These are phyloP conservation scores for Geopemphigus sp. DNA, from an alignment of 1,140 invertebrate genomes.

Conservation along the genomic window DNA sequence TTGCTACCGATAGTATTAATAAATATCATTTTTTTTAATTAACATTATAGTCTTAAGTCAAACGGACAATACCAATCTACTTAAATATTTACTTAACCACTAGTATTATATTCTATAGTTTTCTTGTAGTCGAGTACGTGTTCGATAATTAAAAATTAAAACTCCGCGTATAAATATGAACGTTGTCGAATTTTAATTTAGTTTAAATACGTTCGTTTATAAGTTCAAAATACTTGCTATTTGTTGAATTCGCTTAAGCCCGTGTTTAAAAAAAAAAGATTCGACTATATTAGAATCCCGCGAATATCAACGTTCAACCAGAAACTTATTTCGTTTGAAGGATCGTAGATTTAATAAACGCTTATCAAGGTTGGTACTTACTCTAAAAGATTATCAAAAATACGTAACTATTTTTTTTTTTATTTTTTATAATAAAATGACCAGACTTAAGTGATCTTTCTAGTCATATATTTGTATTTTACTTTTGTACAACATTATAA, in stretches of 20 bases:
- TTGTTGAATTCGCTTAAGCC: too few species aligned
- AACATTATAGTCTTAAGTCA: not conserved
- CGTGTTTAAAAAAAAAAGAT: not conserved
- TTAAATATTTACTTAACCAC: conserved; percentile 23
- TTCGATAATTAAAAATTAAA: not conserved
- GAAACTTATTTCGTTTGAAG: too few species aligned
- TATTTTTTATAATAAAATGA: not conserved
- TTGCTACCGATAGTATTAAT: not conserved
- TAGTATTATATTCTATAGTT: not conserved
- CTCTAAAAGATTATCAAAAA: too few species aligned
- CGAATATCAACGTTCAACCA: too few species aligned
- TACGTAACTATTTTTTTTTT: too few species aligned
- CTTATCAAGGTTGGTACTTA: too few species aligned
- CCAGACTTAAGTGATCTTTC: not conserved
- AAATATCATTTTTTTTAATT: conserved; percentile 23
- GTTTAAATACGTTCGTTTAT: not conserved
- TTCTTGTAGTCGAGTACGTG: not conserved
- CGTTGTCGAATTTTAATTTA: not conserved
- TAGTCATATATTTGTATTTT: not conserved
- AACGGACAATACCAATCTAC: not conserved
- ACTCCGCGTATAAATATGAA: not conserved
- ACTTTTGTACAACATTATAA: conserved; percentile 4
- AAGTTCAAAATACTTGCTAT: too few species aligned
- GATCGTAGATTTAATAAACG: too few species aligned
- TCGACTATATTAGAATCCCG: too few species aligned